Conservation (phyloP, 2,888 invertebrate genomes). For the Archaeoteleia sp. region DNA sequence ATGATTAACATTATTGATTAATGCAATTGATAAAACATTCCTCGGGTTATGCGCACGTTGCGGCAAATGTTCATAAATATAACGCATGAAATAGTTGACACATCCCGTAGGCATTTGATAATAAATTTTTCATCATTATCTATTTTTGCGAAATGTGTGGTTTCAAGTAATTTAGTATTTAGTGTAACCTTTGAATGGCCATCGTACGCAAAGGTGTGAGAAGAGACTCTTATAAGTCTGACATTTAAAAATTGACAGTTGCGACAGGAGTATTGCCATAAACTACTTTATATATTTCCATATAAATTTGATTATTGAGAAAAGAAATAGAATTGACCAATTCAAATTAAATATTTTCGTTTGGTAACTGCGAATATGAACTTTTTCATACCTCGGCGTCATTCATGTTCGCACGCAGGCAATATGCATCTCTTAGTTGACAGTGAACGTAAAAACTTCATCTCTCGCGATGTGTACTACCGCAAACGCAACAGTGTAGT, state of each 20-base stretch:
- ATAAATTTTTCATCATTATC: conserved; percentile 7
- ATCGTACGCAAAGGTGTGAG: conserved; percentile 43
- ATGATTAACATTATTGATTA: conserved; percentile 6
- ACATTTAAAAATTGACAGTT: conserved; percentile 49
- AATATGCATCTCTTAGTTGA: neutral
- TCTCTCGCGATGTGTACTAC: too few species aligned
- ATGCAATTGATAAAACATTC: neutral
- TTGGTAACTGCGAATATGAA: too few species aligned
- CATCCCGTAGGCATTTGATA: too few species aligned
- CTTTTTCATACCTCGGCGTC: too few species aligned
- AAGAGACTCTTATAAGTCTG: conserved; percentile 36
- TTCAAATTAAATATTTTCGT: too few species aligned
- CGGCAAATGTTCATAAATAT: conserved; percentile 2
- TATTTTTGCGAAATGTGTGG: conserved; percentile 6
- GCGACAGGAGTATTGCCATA: conserved; percentile 36
- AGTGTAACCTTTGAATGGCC: conserved; percentile 47
- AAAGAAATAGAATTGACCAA: too few species aligned
- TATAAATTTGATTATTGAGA: conserved; percentile 28
- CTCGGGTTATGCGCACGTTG: too few species aligned
- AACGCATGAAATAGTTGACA: too few species aligned
- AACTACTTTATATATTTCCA: conserved; percentile 38
- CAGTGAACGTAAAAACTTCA: conserved; percentile 7
- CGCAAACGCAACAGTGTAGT: conserved; percentile 11
- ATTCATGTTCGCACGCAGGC: too few species aligned
- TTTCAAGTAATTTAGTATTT: conserved; percentile 15